A percentile compares a stretch with the other conserved stretches of the same genome.
Conservation (phyloP, 2,113 vertebrate species). For the Mus spicilegus region DNA sequence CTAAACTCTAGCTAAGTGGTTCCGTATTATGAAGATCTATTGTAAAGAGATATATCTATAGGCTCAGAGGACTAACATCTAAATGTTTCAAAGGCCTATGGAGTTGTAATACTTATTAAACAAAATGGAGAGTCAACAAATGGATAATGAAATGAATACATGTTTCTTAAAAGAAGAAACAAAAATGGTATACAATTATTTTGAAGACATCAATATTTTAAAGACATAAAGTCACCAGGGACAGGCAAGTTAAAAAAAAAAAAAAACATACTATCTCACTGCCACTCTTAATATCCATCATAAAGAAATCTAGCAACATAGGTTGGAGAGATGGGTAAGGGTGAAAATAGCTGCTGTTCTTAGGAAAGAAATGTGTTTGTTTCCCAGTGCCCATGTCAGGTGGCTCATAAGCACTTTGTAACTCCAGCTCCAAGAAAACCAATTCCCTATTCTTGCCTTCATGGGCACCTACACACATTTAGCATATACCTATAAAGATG, state of each 20-base stretch:
- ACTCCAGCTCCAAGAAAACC: not conserved
- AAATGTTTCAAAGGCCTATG: too few species aligned
- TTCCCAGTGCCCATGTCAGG: not conserved
- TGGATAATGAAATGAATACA: too few species aligned
- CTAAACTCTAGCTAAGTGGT: not conserved
- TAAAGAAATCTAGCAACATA: not conserved
- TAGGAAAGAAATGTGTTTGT: not conserved
- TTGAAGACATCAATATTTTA: not conserved
- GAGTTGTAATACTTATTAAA: too few species aligned
- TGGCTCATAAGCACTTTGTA: not conserved
- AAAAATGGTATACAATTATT: not conserved
- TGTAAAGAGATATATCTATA: not conserved
- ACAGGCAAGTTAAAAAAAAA: not conserved
- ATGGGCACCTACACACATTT: not conserved
- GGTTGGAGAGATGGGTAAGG: not conserved
- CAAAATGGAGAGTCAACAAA: too few species aligned
- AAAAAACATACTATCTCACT: not conserved
- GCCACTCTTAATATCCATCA: not conserved
- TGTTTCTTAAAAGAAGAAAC: too few species aligned
- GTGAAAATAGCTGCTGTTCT: not conserved
- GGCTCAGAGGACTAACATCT: too few species aligned
- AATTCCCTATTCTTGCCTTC: not conserved
- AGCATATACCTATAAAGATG: not conserved
- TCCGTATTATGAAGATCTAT: fast-evolving
- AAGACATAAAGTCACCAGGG: not conserved